Base-by-base conservation (phyloP, 1,140 invertebrate genomes). In the Drosophila truncata region DNA sequence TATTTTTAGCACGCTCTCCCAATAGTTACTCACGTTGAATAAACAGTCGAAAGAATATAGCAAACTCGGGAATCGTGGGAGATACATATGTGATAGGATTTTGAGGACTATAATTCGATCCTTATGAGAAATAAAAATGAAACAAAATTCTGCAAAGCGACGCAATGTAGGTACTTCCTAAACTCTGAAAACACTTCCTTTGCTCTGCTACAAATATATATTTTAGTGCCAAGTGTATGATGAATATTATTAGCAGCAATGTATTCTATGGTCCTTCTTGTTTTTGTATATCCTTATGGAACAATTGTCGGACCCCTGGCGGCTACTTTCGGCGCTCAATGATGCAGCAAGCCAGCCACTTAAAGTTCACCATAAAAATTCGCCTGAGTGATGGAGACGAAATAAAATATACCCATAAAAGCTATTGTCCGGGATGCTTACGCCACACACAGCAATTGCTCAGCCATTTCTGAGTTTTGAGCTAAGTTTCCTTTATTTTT, bases 301-400 rank as follows among this genome's bases (percentile, higher is more conserved):
- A 55, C 20, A 25, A 55, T 55, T 25, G 33, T 55, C 41, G 33
- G 66, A 20, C 35, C 35, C n/a, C 27, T 10, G 39, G 18, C 35
- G 14, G 35, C 54, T 44, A 41, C 42, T 59, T 60, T 54, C 10
- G 35, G 54, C 35, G 46, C 42, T 54, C 75, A 78, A 78, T 71
- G 78, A 63, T 74, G 72, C 79, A 71, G 69, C 60, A 61, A 61
- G 42, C 54, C 59, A 62, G 50, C 65, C 74, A 85, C 82, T 85
- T 80, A 78, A 81, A 78, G 57, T 55, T 58, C 39, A 14, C 49
- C 74, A 82, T 82, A 85, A 85, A 82, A 86, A 61, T 87, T 50
- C 70, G 75, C 27, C 70, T 66, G 73, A 75, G 54, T 63, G 57
- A 63, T 50, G 64, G 49, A 60, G 61, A 49, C 33, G 65, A 69